These are phyloP conservation scores for Equus quagga DNA, from an alignment of 2,113 vertebrate species.

Conservation along the genomic window DNA sequence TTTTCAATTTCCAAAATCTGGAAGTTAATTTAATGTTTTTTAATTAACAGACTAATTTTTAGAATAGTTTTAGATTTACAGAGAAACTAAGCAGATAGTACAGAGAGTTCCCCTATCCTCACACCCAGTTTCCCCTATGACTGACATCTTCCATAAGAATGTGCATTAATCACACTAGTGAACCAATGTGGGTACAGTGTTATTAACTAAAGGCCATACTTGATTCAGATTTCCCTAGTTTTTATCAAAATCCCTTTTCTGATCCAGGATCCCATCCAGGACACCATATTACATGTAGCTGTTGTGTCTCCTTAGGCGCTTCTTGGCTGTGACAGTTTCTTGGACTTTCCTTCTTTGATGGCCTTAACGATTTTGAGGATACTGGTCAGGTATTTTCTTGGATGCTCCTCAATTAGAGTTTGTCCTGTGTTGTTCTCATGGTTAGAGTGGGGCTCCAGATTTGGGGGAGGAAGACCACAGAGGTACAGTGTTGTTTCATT, in stretches of 20 bases:
- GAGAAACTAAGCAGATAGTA: neutral
- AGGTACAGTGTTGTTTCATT: neutral
- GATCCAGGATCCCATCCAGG: neutral
- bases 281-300: neutral
- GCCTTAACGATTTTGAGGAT: neutral
- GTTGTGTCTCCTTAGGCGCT: neutral
- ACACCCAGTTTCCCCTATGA: neutral
- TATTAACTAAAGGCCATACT: neutral
- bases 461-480: neutral
- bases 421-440: neutral
- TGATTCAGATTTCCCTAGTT: neutral
- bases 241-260: neutral
- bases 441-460: neutral
- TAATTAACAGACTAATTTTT: neutral
- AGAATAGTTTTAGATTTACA: neutral
- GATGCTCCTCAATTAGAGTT: neutral
- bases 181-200: neutral
- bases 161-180: neutral
- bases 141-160: neutral
- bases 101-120: neutral
- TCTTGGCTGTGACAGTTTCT: neutral
- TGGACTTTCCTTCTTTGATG: neutral
- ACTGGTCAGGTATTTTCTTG: neutral
- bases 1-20: conserved; percentile 4
- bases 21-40: neutral